Conservation (phyloP, 2,888 invertebrate species). For the Stegana nigrithorax region DNA sequence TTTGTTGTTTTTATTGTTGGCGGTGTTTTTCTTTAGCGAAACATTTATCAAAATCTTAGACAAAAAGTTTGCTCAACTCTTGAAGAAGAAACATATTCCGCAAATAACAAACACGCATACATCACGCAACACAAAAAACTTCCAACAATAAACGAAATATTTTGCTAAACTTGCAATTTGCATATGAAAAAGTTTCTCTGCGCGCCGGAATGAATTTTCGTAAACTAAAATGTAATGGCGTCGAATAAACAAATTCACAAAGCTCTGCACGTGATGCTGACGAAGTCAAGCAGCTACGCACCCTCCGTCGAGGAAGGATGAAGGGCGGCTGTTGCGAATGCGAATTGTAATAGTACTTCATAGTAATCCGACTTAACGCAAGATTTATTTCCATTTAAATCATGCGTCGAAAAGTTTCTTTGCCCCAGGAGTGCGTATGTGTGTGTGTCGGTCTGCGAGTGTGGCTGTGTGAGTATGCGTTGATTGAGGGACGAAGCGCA, state of each 20-base stretch:
- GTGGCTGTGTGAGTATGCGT: not conserved
- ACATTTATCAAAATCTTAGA: slow-evolving; percentile 50
- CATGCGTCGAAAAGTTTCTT: slow-evolving; percentile 54
- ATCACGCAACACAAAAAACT: slow-evolving; percentile 43
- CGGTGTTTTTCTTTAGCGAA: slow-evolving; percentile 38
- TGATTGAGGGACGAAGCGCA: not conserved
- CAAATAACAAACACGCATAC: slow-evolving; percentile 24
- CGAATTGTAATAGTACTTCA: slow-evolving; percentile 17
- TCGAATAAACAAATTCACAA: slow-evolving; percentile 56
- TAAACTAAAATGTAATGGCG: slow-evolving; percentile 36
- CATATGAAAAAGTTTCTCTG: slow-evolving; percentile 60
- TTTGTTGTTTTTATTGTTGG: slow-evolving; percentile 25
- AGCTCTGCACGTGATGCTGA: slow-evolving; percentile 52
- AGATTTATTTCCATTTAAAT: slow-evolving; percentile 61
- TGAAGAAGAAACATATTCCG: slow-evolving; percentile 24
- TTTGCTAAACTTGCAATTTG: slow-evolving; percentile 63
- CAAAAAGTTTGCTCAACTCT: slow-evolving; percentile 34
- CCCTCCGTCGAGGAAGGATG: too few relatives aligned
- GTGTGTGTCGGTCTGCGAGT: not conserved
- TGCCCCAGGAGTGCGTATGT: not conserved
- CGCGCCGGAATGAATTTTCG: slow-evolving; percentile 37
- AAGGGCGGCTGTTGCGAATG: too few relatives aligned
- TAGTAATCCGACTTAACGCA: slow-evolving; percentile 59
- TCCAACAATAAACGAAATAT: slow-evolving; percentile 63
- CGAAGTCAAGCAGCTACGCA: too few relatives aligned